phyloP scores from a whole-genome alignment of 2,888 invertebrate genomes.

The Agrypnus murinus region DNA sequence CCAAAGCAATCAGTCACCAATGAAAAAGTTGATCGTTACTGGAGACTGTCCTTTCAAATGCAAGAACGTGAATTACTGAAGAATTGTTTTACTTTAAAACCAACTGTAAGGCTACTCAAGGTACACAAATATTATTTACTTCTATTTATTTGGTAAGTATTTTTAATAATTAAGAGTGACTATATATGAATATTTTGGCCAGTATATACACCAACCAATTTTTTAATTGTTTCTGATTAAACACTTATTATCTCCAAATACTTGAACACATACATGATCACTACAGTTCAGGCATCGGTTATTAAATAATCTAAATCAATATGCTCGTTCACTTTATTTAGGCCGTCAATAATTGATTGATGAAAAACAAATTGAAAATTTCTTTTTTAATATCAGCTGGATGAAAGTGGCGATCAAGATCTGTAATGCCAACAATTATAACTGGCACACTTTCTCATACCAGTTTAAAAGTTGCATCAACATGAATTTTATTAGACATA shows the following conservation, averaged over 20 bases:
- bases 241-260: conserved; percentile 5
- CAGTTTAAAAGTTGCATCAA: conserved; percentile 32
- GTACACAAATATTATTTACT: too few species aligned
- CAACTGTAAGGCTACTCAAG: too few species aligned
- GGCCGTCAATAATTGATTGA: conserved; percentile 20
- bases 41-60: background rate
- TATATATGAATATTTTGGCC: too few species aligned
- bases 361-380: conserved; percentile 18
- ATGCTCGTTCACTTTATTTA: conserved; percentile 9
- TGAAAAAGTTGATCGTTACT: background rate
- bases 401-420: conserved; percentile 12
- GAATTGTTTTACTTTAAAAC: too few species aligned
- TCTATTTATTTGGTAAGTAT: too few species aligned
- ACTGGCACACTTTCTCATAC: conserved; percentile 33
- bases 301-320: conserved; percentile 6
- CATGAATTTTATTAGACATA: conserved; percentile 16
- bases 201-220: too few species aligned
- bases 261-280: conserved; percentile 7
- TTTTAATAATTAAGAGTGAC: too few species aligned
- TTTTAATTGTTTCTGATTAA: too few species aligned
- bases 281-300: conserved; percentile 1
- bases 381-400: background rate
- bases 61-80: too few species aligned
- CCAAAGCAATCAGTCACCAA: background rate
- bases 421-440: conserved; percentile 23